Evolutionary conservation across 2,888 invertebrate genomes (phyloP).

Genomic region (Isoperla grammatica): DNA sequence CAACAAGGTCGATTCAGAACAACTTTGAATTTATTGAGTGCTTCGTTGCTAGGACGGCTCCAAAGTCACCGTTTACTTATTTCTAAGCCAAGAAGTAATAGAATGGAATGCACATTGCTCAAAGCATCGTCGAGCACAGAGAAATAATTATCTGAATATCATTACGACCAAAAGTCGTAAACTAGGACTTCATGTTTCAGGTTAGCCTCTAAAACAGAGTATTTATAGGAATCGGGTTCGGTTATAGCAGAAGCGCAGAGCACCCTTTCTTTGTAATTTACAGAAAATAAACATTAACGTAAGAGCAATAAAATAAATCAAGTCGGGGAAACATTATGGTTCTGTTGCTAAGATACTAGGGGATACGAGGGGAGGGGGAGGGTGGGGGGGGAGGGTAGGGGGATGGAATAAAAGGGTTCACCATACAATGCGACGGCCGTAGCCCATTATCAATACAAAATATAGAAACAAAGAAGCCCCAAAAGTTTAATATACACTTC

Average conservation of each 20-base stretch:
- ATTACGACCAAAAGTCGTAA: conserved; percentile 4
- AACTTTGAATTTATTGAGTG: no score
- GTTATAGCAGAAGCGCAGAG: conserved; percentile 35
- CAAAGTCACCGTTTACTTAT: no score
- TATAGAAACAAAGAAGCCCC: conserved; percentile 8
- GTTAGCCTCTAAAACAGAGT: not conserved
- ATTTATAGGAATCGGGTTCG: conserved; percentile 7
- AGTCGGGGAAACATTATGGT: conserved; percentile 34
- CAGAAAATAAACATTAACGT: conserved; percentile 52
- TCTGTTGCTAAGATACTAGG: conserved; percentile 13
- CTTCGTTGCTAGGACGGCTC: no score
- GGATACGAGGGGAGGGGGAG: conserved; percentile 27
- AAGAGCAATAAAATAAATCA: conserved; percentile 54
- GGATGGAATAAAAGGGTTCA: conserved; percentile 14
- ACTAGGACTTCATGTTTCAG: not conserved
- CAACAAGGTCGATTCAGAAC: no score
- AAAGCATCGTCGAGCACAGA: not conserved
- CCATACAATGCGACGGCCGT: conserved; percentile 11
- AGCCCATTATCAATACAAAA: conserved; percentile 7
- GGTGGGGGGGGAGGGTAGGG: conserved; percentile 14
- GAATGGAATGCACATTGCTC: not conserved
- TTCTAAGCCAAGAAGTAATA: no score
- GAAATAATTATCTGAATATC: not conserved
- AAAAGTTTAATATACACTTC: not conserved
- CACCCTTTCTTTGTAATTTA: conserved; percentile 54